Base-by-base conservation (phyloP, 35 echinoderm and acorn worm species). In the Lytechinus pictus region DNA sequence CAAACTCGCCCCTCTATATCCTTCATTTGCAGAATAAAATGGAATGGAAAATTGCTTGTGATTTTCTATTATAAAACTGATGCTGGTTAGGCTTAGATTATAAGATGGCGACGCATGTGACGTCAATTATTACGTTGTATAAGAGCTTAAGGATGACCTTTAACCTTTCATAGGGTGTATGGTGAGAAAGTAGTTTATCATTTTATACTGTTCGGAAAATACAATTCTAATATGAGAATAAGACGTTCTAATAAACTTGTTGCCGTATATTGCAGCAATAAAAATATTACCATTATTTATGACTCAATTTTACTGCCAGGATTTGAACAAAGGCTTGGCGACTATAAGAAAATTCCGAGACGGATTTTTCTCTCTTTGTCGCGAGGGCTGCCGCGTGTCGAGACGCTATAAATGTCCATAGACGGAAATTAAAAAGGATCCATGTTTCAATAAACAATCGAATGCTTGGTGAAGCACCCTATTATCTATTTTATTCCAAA, bases 341-440 rank as follows among this genome's bases (percentile, higher is more conserved):
- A 58, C 56, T 11, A 58, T 13, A 58, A 58, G 19, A 79, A 79
- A 79, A 24, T 60, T 5, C 66, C 16, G 8, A 79, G 66, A 79
- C 66, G 66, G 66, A 79, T 79, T 79, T 79, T 44, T 79, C 66
- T 16, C 66, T 24, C n/a, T 79, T 5, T 5, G 2, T 24, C 66
- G 66, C 66, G 66, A 14, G 66, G 66, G 16, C 21, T 79, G 66
- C 19, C 66, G 66, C 6, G n/a, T 24, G 66, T 79, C 66, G n/a
- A 79, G n/a, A n/a, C 12, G 66, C 66, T 79, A 79, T 79, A 79
- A 79, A 79, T n/a, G 66, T 79, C 66, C n/a, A 79, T 79, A 79
- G 21, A 79, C 66, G 66, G 66, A 79, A 79, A 79, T 79, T 79
- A 79, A 79, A 79, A 79, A 24, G 66, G 66, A 79, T 79, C 66